These are phyloP conservation scores for Hypanus sabinus DNA, from an alignment of 2,113 vertebrate genomes.

Conservation along the genomic window DNA sequence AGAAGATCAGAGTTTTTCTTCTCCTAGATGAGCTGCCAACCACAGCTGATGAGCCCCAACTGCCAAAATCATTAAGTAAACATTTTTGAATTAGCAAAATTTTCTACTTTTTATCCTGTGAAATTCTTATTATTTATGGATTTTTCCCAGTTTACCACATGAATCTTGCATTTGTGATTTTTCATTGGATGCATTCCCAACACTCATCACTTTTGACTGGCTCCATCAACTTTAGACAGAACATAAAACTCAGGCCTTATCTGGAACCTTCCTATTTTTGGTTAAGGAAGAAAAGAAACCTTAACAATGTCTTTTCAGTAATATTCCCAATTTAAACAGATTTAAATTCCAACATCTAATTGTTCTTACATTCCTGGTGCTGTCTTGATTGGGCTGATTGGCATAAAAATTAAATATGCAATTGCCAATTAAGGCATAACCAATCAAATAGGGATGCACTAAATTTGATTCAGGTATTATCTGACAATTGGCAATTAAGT, in stretches of 20 bases:
- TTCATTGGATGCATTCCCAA: background rate
- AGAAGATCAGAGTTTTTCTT: no score
- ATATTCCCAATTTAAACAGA: no score
- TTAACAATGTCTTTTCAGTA: background rate
- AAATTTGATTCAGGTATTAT: background rate
- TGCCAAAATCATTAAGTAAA: no score
- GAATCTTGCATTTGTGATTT: background rate
- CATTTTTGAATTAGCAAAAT: background rate
- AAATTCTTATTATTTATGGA: no score
- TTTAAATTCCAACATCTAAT: background rate
- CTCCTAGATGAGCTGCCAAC: no score
- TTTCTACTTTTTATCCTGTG: background rate
- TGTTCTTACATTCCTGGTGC: background rate
- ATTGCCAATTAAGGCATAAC: background rate
- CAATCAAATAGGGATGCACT: background rate
- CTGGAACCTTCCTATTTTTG: background rate
- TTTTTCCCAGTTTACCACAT: background rate
- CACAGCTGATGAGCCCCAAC: no score
- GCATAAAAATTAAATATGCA: constrained; percentile 5
- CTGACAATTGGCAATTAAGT: constrained; percentile 8
- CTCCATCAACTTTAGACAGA: background rate
- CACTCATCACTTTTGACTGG: background rate
- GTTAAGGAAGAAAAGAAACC: background rate
- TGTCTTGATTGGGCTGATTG: background rate
- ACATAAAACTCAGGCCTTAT: background rate